Evolutionary conservation across 2,113 vertebrate genomes (phyloP), one percentile per base, ranked within the genome.

Genomic region (Macaca mulatta): DNA sequence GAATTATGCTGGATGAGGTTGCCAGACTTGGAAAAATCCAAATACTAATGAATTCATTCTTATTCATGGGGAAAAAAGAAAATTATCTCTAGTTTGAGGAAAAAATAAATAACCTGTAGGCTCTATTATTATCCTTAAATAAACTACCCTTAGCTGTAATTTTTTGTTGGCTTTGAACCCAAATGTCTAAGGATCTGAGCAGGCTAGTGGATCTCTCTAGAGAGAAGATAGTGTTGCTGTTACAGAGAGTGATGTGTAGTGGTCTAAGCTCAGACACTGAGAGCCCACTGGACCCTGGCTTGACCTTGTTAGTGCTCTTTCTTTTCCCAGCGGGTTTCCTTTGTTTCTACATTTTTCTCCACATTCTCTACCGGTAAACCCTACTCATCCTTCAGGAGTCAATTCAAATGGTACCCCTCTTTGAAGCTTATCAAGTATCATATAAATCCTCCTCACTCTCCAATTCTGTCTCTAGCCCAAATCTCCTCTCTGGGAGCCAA

Each of bases 1-100:
- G 85, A 95, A 97, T 97, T 96, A 97, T 6, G 0, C n/a, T 89
- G 69, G 55, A 97, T 92, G 85, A 94, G 79, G 35, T 52, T 97
- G 82, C 93, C 97, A 97, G 93, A 97, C 61, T 77, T 89, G 81
- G 95, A 80, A 94, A 95, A 95, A 95, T 84, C 70, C 88, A 96
- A 89, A 81, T 40, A 78, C 38, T 82, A 97, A 97, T 96, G 92
- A 96, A 94, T 94, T 97, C 88, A 91, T 38, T 84, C 72, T 91
- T 95, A 96, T 83, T 79, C 27, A 52, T 40, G 40, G 38, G 52
- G 35, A 17, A 70, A n/a, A 72, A 35, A 22, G 40, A 30, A 75
- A 32, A n/a, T 80, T 45, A 95, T 93, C 77, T 94, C 32, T 88
- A 93, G 35, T 92, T 81, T 92, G 3, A 45, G 8, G 40, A 35